A percentile compares a stretch with the other conserved stretches of the same genome.
These are phyloP conservation scores for Champsocephalus esox DNA, from an alignment of 2,797 vertebrate species.

Conservation along the genomic window DNA sequence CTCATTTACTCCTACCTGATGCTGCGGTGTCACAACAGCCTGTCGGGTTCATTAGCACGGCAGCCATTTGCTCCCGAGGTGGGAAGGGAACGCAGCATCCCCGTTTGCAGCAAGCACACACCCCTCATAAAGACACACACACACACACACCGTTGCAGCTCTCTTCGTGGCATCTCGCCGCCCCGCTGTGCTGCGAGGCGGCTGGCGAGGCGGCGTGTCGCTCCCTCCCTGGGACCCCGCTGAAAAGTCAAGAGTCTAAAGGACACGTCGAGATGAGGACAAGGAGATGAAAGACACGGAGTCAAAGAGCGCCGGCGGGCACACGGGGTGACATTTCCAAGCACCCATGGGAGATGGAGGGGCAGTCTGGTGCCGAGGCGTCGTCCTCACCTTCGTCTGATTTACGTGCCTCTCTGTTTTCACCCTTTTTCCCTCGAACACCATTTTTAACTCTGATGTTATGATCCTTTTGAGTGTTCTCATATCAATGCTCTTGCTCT, in stretches of 20 bases:
- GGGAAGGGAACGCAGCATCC: constrained; percentile 67
- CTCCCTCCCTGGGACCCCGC: constrained; percentile 75
- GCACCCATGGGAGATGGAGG: constrained; percentile 62
- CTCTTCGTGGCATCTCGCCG: constrained; percentile 42
- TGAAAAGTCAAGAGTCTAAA: constrained; percentile 80
- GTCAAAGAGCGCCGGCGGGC: constrained; percentile 68
- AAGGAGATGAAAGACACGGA: constrained; percentile 75
- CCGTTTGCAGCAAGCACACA: constrained; percentile 57
- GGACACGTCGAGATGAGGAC: constrained; percentile 81
- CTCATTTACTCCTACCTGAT: constrained; percentile 86
- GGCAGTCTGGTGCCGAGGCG: constrained; percentile 49
- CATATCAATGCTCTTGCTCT: not conserved
- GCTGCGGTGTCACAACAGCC: constrained; percentile 84
- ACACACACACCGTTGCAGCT: constrained; percentile 42
- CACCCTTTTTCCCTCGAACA: constrained; percentile 12
- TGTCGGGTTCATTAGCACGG: constrained; percentile 85
- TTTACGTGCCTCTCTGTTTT: constrained; percentile 39
- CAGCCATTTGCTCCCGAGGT: constrained; percentile 79
- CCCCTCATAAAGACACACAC: constrained; percentile 7
- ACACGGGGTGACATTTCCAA: constrained; percentile 79
- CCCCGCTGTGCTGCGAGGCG: constrained; percentile 50
- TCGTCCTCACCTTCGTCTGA: constrained; percentile 45
- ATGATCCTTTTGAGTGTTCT: constrained; percentile 26
- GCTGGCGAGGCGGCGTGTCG: constrained; percentile 69
- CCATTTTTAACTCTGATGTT: constrained; percentile 34